A percentile compares a stretch with the other conserved stretches of the same genome.
Conservation (phyloP, 2,113 vertebrate genomes). For the Daboia siamensis region DNA sequence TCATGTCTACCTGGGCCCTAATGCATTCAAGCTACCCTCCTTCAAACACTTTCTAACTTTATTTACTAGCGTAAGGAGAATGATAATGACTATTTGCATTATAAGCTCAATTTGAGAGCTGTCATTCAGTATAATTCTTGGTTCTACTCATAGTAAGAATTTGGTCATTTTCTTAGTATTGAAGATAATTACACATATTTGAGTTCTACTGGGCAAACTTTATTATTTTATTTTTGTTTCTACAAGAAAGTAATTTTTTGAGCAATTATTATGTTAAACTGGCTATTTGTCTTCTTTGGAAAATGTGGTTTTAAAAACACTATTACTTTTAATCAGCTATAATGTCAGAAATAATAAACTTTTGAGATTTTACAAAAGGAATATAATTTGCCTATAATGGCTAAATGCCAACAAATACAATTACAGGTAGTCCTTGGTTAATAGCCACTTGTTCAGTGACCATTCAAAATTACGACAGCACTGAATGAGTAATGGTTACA, state of each 20-base stretch:
- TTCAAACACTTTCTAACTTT: not conserved
- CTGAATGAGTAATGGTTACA: not conserved
- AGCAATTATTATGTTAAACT: not conserved
- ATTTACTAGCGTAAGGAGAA: not conserved
- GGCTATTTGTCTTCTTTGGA: not conserved
- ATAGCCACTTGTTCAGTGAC: not conserved
- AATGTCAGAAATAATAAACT: not conserved
- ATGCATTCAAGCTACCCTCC: not conserved
- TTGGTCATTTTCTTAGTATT: not conserved
- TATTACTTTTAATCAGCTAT: not conserved
- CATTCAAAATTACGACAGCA: not conserved
- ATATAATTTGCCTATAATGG: not conserved
- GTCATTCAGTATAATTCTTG: not conserved
- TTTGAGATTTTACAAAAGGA: not conserved
- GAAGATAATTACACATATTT: not conserved
- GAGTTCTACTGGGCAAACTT: not conserved
- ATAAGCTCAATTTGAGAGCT: not conserved
- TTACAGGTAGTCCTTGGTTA: not conserved
- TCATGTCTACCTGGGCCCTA: not conserved
- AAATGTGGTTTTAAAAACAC: not conserved
- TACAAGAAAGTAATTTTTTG: not conserved
- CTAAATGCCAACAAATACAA: not conserved
- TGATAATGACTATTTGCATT: not conserved
- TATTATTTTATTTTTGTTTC: not conserved
- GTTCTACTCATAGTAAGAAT: not conserved